Conservation (phyloP, 2,888 invertebrate genomes). For the Andrena marginata region DNA sequence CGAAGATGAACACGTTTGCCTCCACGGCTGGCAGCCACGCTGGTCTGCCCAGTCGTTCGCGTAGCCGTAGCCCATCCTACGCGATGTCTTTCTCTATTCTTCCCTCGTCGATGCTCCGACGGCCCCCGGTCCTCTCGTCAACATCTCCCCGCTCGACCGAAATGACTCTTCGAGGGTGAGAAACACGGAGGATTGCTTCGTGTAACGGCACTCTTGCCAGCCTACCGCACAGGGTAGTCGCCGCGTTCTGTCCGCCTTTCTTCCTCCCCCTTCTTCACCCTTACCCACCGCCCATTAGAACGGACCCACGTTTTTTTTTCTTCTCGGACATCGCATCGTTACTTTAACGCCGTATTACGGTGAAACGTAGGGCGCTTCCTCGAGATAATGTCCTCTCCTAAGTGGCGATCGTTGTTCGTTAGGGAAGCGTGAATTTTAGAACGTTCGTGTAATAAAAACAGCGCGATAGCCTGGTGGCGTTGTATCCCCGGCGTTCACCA, state of each 20-base stretch:
- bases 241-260: slow-evolving; percentile 31
- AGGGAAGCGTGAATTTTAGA: slow-evolving; percentile 65
- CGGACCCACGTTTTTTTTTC: slow-evolving; percentile 50
- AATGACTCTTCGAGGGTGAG: slow-evolving; percentile 43
- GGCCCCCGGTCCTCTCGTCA: slow-evolving; percentile 61
- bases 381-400: slow-evolving; percentile 57
- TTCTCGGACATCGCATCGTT: slow-evolving; percentile 47
- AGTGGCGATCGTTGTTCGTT: slow-evolving; percentile 65
- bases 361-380: slow-evolving; percentile 40
- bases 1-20: slow-evolving; percentile 73
- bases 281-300: slow-evolving; percentile 59
- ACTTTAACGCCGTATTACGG: slow-evolving; percentile 39
- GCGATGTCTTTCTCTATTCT: slow-evolving; percentile 54
- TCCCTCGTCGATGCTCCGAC: slow-evolving; percentile 34
- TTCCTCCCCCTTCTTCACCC: slow-evolving; percentile 8
- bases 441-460: slow-evolving; percentile 26
- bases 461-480: neutral
- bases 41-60: slow-evolving; percentile 19
- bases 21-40: slow-evolving; percentile 28
- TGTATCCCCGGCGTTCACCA: slow-evolving; percentile 20
- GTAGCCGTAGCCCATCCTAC: slow-evolving; percentile 23
- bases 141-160: slow-evolving; percentile 46
- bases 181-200: slow-evolving; percentile 31
- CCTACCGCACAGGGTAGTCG: slow-evolving; percentile 46
- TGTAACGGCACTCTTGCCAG: slow-evolving; percentile 43